Percentiles rank a stretch among this genome's conserved stretches.
These are phyloP conservation scores for Apogon talboti DNA, from an alignment of 2,797 vertebrate species.

Conservation along the genomic window DNA sequence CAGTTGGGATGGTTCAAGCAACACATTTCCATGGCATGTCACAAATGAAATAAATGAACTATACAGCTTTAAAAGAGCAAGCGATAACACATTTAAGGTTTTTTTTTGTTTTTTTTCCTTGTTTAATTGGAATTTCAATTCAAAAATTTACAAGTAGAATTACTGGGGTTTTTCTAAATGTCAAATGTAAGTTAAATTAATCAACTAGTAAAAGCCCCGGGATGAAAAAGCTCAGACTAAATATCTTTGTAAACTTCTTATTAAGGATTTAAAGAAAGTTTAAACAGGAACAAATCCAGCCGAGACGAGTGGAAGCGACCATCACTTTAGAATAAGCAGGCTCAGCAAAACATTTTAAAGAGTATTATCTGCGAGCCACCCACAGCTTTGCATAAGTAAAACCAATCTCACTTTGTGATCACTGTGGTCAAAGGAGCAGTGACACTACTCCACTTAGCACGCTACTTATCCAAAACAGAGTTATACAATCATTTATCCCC, in stretches of 20 bases:
- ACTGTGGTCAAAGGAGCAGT: conserved; percentile 57
- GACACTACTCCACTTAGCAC: conserved; percentile 56
- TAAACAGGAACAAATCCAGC: conserved; percentile 26
- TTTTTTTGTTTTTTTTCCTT: no score
- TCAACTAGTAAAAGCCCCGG: no score
- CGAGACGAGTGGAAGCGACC: conserved; percentile 30
- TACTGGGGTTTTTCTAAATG: no score
- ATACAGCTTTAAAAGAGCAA: no score
- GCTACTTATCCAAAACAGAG: conserved; percentile 62
- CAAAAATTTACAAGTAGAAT: no score
- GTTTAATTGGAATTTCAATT: no score
- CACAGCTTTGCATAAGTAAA: conserved; percentile 66
- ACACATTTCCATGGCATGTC: not conserved
- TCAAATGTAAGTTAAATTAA: no score
- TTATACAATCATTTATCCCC: conserved; percentile 52
- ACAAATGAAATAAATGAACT: not conserved
- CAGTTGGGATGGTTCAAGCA: not conserved
- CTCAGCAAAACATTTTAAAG: conserved; percentile 56
- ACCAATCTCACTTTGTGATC: conserved; percentile 57
- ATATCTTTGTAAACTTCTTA: conserved; percentile 6
- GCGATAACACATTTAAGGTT: no score
- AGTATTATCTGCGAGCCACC: conserved; percentile 52
- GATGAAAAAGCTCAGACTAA: not conserved
- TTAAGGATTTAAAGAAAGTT: conserved; percentile 19
- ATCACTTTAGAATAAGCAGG: conserved; percentile 50